A percentile compares a stretch with the other conserved stretches of the same genome.
Conservation (phyloP, 2,888 invertebrate genomes). For the Eurytoma adleriae region DNA sequence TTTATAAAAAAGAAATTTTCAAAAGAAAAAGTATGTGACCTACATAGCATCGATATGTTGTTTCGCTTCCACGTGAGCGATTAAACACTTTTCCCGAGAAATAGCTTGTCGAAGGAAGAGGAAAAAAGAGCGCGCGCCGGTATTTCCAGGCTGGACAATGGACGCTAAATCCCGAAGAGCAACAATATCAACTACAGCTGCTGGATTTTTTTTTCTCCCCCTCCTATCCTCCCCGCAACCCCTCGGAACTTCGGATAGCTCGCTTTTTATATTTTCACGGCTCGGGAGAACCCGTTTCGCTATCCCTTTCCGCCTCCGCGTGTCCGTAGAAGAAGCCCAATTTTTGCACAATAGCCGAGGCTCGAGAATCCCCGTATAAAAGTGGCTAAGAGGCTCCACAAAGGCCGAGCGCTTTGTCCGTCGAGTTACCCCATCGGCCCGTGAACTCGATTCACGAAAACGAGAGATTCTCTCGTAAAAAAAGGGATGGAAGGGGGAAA, state of each 20-base stretch:
- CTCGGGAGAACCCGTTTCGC: slow-evolving; percentile 67
- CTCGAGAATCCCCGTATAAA: slow-evolving; percentile 69
- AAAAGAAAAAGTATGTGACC: slow-evolving; percentile 6
- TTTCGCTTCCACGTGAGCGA: slow-evolving; percentile 33
- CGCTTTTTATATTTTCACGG: slow-evolving; percentile 65
- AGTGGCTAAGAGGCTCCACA: slow-evolving; percentile 66
- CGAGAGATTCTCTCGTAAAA: slow-evolving; percentile 58
- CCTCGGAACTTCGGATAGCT: slow-evolving; percentile 57
- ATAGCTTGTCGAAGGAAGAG: slow-evolving; percentile 5
- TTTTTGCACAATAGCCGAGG: slow-evolving; percentile 71
- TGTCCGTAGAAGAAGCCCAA: slow-evolving; percentile 66
- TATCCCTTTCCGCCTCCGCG: slow-evolving; percentile 69
- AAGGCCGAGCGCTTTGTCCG: slow-evolving; percentile 65
- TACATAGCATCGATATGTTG: slow-evolving; percentile 17
- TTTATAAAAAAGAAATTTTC: not conserved
- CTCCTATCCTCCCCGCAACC: not conserved
- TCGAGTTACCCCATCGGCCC: slow-evolving; percentile 69
- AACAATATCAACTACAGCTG: slow-evolving; percentile 60
- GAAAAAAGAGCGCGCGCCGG: slow-evolving; percentile 4
- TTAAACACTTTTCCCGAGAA: slow-evolving; percentile 36
- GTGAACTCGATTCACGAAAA: slow-evolving; percentile 64
- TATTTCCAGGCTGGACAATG: slow-evolving; percentile 39
- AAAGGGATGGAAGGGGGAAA: slow-evolving; percentile 15
- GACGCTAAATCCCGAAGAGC: slow-evolving; percentile 46
- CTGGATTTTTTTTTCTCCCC: slow-evolving; percentile 47